Percentiles rank a stretch among this genome's conserved stretches.
These are phyloP conservation scores for Galerucella nymphaeae DNA, from an alignment of 2,888 invertebrate genomes.

Conservation along the genomic window DNA sequence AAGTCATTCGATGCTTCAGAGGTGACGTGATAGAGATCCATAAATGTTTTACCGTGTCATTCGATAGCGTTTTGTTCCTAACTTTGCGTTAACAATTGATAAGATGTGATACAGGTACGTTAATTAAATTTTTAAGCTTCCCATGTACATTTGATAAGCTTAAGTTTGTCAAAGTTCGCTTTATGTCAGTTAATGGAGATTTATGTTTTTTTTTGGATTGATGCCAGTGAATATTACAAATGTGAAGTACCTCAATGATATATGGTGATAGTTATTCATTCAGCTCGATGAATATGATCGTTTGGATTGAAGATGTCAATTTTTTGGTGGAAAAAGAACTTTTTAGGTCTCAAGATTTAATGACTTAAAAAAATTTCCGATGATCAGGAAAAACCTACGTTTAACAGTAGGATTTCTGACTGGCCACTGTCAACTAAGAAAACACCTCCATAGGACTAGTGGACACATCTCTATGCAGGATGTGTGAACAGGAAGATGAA, in stretches of 20 bases:
- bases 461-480: too few species aligned
- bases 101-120: conserved; percentile 1
- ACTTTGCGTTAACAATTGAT: conserved; percentile 26
- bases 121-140: conserved; percentile 20
- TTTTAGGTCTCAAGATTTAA: too few species aligned
- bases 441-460: too few species aligned
- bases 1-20: conserved; percentile 27
- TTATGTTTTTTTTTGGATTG: background rate
- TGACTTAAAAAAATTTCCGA: too few species aligned
- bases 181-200: background rate
- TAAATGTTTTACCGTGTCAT: conserved; percentile 36
- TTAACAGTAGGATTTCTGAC: too few species aligned
- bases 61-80: conserved; percentile 23
- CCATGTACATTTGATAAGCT: conserved; percentile 2
- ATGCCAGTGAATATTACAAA: background rate
- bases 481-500: too few species aligned
- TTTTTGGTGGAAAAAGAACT: too few species aligned
- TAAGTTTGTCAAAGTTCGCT: background rate
- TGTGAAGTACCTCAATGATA: background rate
- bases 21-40: conserved; percentile 29
- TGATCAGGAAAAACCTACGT: too few species aligned
- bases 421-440: too few species aligned
- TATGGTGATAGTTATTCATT: background rate
- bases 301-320: too few species aligned
- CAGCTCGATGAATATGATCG: too few species aligned